Base-by-base conservation (phyloP, 2,888 invertebrate species). In the Thymelicus lineola region DNA sequence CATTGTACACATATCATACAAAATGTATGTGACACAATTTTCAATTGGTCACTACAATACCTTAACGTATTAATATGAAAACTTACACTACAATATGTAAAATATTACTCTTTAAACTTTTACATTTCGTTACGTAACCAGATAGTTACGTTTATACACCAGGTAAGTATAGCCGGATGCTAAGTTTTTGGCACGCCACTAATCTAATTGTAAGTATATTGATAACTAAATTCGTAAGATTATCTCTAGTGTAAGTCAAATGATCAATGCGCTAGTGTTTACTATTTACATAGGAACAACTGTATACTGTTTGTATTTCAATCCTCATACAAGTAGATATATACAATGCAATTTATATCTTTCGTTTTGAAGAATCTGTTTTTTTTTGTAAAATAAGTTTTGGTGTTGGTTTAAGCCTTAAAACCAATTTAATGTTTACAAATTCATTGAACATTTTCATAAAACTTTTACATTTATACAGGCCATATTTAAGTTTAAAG, bases 271-370 rank as follows among this genome's bases (percentile, higher is more conserved):
- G 76, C 75, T 79, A 76, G 80, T 80, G 78, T 79, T 66, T 75
- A 77, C 74, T 85, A 86, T 87, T 78, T 87, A 88, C 86, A 87
- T 90, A 90, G 90, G 91, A 90, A 90, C 90, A 85, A 86, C 77
- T 76, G 77, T 76, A 75, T 72, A 36, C 42, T 57, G 17, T 68
- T 17, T 62, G 68, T 55, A 46, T 66, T 38, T 66, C 6, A 28
- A 53, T 50, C 12, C 17, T 50, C 15, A 17, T 50, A 17, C 48
- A n/a, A 50, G 17, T 17, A 17, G 5, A 17, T 48, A n/a, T 15
- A 42, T 5, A 28, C 35, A 57, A 65, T 45, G 45, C 1, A 12
- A 42, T 42, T 42, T 35, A 57, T 65, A 65, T 14, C 7, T 64
- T 64, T 20, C 14, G 0, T 45, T 28, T 53, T 36, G 15, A 66